A percentile compares a stretch with the other conserved stretches of the same genome.
These are phyloP conservation scores for Drosophila willistoni DNA, from an alignment of 1,140 invertebrate species.

Conservation along the genomic window DNA sequence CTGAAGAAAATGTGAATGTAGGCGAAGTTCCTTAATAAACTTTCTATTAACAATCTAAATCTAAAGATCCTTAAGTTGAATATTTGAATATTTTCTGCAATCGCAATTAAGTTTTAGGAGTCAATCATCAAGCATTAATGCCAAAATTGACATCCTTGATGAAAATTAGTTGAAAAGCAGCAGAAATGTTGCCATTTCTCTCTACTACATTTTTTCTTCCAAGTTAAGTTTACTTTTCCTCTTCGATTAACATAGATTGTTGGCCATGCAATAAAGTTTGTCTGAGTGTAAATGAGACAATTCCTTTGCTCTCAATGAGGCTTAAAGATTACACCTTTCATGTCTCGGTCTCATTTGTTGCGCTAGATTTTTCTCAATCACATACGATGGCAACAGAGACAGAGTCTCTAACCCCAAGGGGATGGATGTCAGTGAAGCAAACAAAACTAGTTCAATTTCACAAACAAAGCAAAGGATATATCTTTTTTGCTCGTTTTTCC, in stretches of 20 bases:
- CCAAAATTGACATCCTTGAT: too few relatives aligned
- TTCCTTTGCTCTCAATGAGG: slow-evolving; percentile 27
- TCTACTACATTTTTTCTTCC: not conserved
- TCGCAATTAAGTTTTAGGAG: too few relatives aligned
- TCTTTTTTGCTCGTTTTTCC: not conserved
- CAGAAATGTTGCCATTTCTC: not conserved
- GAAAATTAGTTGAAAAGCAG: too few relatives aligned
- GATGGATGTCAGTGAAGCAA: slow-evolving; percentile 21
- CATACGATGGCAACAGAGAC: slow-evolving; percentile 35
- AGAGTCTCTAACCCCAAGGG: slow-evolving; percentile 11
- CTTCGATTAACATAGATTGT: not conserved
- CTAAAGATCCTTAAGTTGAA: too few relatives aligned
- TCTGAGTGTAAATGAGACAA: slow-evolving; percentile 18
- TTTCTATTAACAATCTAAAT: too few relatives aligned
- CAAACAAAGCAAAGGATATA: slow-evolving; percentile 40
- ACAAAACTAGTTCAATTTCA: slow-evolving; percentile 61
- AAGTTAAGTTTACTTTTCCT: not conserved
- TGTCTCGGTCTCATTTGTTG: slow-evolving; percentile 72
- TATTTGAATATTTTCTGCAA: too few relatives aligned
- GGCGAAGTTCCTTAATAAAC: too few relatives aligned
- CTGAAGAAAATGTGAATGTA: not conserved
- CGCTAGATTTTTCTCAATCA: slow-evolving; percentile 81
- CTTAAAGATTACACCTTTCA: slow-evolving; percentile 64
- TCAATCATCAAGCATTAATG: too few relatives aligned
- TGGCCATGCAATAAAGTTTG: slow-evolving; percentile 43